These are phyloP conservation scores for Philereme transversata DNA, from an alignment of 2,888 invertebrate species.

Conservation along the genomic window DNA sequence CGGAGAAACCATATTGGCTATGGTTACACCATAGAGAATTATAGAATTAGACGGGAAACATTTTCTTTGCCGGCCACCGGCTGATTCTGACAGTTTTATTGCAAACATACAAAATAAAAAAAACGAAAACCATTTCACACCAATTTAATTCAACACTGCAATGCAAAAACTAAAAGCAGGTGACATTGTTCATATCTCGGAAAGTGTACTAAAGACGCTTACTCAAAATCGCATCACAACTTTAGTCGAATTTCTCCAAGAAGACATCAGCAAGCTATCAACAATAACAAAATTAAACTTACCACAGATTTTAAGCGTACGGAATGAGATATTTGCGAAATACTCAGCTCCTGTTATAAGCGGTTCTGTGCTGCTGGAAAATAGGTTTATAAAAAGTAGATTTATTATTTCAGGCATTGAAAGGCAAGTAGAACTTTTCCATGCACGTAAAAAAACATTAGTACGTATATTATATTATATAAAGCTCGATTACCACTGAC, in stretches of 20 bases:
- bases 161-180: constrained; percentile 61
- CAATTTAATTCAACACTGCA: neutral
- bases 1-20: no score
- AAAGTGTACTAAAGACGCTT: constrained; percentile 71
- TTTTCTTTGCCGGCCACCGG: no score
- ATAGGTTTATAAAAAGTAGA: constrained; percentile 52
- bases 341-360: constrained; percentile 71
- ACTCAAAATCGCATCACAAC: constrained; percentile 80
- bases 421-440: constrained; percentile 62
- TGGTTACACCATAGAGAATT: no score
- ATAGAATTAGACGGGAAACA: no score
- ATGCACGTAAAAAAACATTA: no score
- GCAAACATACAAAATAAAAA: no score
- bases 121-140: no score
- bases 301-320: constrained; percentile 68
- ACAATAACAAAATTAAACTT: constrained; percentile 73
- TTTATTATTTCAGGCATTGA: constrained; percentile 74
- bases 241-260: constrained; percentile 82
- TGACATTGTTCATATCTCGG: constrained; percentile 59
- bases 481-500: no score
- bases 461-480: no score
- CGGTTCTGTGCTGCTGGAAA: constrained; percentile 56
- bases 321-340: constrained; percentile 75
- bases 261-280: constrained; percentile 81
- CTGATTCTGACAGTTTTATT: no score